Percentiles rank a stretch among this genome's conserved stretches.
Evolutionary conservation across 2,113 vertebrate genomes (phyloP).

Genomic region (Ancistrus triradiatus): DNA sequence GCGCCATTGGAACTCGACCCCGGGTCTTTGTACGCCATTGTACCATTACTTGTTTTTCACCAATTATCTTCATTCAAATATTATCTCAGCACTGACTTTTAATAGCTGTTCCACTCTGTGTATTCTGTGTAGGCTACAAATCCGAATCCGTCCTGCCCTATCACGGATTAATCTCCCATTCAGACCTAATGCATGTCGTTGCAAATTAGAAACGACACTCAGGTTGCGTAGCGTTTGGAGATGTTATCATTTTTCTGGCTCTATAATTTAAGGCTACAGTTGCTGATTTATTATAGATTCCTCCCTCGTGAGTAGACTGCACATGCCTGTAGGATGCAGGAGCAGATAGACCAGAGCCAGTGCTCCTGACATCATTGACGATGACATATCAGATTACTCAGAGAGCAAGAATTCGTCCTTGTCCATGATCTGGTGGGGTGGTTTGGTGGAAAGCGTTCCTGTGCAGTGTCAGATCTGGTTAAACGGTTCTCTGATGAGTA

Average conservation of each 20-base stretch:
- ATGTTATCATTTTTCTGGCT: neutral
- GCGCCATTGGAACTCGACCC: too few species aligned
- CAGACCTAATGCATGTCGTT: neutral
- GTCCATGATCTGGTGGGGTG: slow-evolving; percentile 63
- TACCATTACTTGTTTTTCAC: too few species aligned
- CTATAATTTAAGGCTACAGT: neutral
- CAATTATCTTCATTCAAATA: too few species aligned
- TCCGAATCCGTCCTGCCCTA: neutral
- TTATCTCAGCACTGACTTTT: too few species aligned
- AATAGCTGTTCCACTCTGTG: too few species aligned
- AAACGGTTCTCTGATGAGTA: neutral
- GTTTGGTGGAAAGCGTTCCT: slow-evolving; percentile 42
- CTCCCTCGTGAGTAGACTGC: slow-evolving; percentile 13
- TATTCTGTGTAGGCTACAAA: too few species aligned
- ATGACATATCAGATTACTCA: slow-evolving; percentile 78
- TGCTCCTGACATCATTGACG: slow-evolving; percentile 69
- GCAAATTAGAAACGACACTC: neutral
- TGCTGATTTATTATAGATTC: neutral
- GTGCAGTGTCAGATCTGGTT: neutral
- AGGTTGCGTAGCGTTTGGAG: too few species aligned
- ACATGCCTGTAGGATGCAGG: slow-evolving; percentile 28
- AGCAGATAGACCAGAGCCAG: slow-evolving; percentile 45
- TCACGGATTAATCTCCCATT: neutral
- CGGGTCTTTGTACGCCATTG: too few species aligned
- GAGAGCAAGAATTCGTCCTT: slow-evolving; percentile 84